Conservation (phyloP, 2,113 vertebrate species). For the Shinisaurus crocodilurus region DNA sequence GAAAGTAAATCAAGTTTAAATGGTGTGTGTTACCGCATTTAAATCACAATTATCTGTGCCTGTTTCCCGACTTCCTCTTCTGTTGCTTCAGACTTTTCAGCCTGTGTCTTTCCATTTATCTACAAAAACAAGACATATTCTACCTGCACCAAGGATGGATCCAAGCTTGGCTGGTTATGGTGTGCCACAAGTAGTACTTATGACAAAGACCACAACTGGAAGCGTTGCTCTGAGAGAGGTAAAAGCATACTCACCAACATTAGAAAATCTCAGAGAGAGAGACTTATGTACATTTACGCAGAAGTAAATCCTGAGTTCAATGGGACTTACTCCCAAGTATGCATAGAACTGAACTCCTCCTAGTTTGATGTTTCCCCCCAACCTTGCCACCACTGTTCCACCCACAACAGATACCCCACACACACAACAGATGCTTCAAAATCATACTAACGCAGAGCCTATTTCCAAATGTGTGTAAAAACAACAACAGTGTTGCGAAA, state of each 20-base stretch:
- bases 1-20: neutral
- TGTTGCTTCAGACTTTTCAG: neutral
- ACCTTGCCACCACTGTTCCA: neutral
- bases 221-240: constrained; percentile 14
- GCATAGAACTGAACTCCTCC: neutral
- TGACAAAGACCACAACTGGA: neutral
- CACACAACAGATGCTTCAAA: too few relatives aligned
- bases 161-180: neutral
- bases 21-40: neutral
- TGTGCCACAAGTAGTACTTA: constrained; percentile 13
- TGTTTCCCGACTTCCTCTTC: neutral
- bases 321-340: neutral
- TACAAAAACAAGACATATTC: neutral
- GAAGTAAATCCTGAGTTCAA: neutral
- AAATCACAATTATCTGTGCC: neutral
- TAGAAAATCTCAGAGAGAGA: neutral
- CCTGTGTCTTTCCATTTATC: constrained; percentile 23
- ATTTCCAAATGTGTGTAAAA: too few relatives aligned
- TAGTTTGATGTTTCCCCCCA: neutral
- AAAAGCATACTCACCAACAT: neutral
- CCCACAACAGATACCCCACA: neutral
- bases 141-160: constrained; percentile 6
- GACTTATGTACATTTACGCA: neutral
- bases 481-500: neutral
- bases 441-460: too few relatives aligned